Conservation (phyloP, 2,888 invertebrate genomes). For the Troides aeacus region DNA sequence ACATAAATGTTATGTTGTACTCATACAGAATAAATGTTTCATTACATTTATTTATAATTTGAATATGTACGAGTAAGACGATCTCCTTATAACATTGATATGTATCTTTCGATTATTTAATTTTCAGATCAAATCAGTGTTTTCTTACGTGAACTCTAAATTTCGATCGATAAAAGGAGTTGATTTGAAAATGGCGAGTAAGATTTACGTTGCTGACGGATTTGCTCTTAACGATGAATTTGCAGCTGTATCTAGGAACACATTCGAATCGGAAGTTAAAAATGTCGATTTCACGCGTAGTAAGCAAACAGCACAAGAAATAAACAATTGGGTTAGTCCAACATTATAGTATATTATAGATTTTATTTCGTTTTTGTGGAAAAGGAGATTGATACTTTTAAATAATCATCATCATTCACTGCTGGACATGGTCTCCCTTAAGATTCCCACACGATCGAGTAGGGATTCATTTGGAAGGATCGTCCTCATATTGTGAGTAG, state of each 20-base stretch:
- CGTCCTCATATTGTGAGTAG: too few relatives aligned
- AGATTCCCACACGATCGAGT: too few relatives aligned
- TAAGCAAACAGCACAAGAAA: constrained; percentile 68
- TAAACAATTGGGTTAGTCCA: constrained; percentile 86
- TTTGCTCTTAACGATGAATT: constrained; percentile 77
- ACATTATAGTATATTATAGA: not conserved
- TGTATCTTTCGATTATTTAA: not conserved
- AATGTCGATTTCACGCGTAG: constrained; percentile 80
- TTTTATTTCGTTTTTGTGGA: not conserved
- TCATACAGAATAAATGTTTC: not conserved
- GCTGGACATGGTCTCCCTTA: too few relatives aligned
- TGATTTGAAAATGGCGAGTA: constrained; percentile 83
- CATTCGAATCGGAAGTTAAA: constrained; percentile 82
- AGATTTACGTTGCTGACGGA: constrained; percentile 80
- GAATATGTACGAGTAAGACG: too few relatives aligned
- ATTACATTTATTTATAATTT: too few relatives aligned
- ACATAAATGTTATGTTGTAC: not conserved
- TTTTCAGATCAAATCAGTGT: constrained; percentile 57
- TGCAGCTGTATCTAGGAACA: constrained; percentile 39
- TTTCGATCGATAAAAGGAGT: constrained; percentile 65
- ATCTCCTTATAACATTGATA: not conserved
- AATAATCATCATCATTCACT: too few relatives aligned
- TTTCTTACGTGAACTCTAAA: constrained; percentile 42
- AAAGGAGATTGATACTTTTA: not conserved
- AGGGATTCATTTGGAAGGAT: too few relatives aligned